phyloP scores from a whole-genome alignment of 1,140 invertebrate species.

The Pentalonia nigronervosa region DNA sequence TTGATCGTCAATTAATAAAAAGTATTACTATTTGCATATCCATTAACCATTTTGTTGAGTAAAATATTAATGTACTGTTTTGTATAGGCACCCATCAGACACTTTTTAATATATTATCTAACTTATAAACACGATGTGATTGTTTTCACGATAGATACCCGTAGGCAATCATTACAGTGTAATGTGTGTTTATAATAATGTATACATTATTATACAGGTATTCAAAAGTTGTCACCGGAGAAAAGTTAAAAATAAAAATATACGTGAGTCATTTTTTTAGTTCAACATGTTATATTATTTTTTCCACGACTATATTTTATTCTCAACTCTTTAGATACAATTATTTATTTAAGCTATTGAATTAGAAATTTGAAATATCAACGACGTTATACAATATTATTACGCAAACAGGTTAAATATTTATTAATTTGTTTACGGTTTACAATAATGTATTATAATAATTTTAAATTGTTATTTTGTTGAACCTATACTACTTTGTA shows the following conservation, averaged over 20 bases:
- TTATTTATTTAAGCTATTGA: background rate
- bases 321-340: background rate
- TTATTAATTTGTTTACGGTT: background rate
- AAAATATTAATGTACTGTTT: background rate
- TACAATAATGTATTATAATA: background rate
- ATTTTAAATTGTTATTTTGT: background rate
- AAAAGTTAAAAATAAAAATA: background rate
- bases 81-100: background rate
- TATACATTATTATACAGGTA: background rate
- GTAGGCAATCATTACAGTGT: background rate
- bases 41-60: background rate
- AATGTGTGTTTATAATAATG: background rate
- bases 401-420: background rate
- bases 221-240: background rate
- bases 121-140: background rate
- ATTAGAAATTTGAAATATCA: too few relatives aligned
- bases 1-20: background rate
- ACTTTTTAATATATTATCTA: background rate
- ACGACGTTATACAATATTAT: background rate
- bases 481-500: background rate
- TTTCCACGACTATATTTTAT: background rate
- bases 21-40: background rate
- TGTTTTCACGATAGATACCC: background rate
- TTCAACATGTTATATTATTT: background rate
- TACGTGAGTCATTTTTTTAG: background rate